Evolutionary conservation across 2,113 vertebrate species (phyloP).

Genomic region (Sinocyclocheilus maitianheensis): DNA sequence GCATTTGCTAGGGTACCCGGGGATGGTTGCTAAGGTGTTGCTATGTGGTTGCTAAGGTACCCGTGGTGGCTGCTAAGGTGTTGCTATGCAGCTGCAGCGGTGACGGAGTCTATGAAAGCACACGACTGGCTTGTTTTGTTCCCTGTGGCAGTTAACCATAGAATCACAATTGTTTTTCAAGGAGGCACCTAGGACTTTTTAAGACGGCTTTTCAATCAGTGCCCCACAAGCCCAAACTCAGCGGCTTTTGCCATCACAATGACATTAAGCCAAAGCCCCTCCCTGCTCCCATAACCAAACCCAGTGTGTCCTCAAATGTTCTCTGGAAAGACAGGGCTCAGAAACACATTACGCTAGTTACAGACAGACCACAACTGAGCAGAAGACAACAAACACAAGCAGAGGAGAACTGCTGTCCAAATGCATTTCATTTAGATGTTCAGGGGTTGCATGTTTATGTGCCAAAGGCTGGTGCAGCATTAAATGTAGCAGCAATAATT

Average conservation of each 20-base stretch:
- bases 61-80: too few species aligned
- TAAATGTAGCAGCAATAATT: background rate
- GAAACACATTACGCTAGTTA: background rate
- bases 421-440: background rate
- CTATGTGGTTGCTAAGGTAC: too few species aligned
- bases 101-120: constrained; percentile 1
- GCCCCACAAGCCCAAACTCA: constrained; percentile 6
- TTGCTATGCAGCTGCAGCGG: background rate
- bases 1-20: too few species aligned
- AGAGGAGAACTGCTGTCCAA: background rate
- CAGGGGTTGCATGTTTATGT: background rate
- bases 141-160: constrained; percentile 13
- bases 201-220: background rate
- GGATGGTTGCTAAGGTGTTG: too few species aligned
- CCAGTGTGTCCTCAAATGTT: background rate
- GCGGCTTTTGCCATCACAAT: background rate
- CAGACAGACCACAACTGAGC: background rate
- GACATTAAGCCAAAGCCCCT: background rate
- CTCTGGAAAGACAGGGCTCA: background rate
- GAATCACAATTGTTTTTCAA: background rate
- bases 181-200: background rate
- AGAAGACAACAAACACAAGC: background rate
- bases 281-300: background rate
- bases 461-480: background rate
- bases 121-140: constrained; percentile 11